Evolutionary conservation across 92 coral and sea anemone species (phyloP), one percentile per base, ranked within the genome.

Genomic region (Porites cylindrica): DNA sequence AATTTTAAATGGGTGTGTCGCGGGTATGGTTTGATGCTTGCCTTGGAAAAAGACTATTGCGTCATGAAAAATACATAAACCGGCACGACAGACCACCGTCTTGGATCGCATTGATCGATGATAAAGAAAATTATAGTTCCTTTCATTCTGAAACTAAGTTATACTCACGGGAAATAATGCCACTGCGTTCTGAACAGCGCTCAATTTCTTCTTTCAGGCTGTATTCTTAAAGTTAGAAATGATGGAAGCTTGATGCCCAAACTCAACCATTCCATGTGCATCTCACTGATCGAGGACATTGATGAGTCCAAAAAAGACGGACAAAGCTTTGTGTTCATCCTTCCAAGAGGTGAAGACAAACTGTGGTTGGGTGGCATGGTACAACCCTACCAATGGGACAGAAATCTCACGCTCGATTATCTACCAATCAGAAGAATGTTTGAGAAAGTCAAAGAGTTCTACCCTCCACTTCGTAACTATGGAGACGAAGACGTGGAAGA

Each of bases 361-460:
- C 76, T 88, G 9, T 74, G 76, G 80, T 65, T 88, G 72, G 91
- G 91, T 6, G 78, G 86, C 51, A 74, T 88, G 63, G 82, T 63
- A 8, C 91, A 88, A 68, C 88, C 91, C 29, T 13, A 76, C 72
- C 81, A 82, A 24, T 74, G 91, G 80, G 91, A 88, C 77, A 88
- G 71, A 75, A 60, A 38, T 67, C 82, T 77, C 7, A 67, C 76
- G 5, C 76, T 82, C 66, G 72, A 82, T 54, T 74, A 82, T 81
- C 88, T 88, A 62, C 77, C 80, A 70, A 76, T 88, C 78, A 82
- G 86, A 66, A 76, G 82, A 5, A 88, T 88, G 83, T 82, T 88
- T 17, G 80, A 80, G 79, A 80, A 87, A 77, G 80, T 77, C 26
- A 75, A 81, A 65, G 82, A 77, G 91, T 62, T 88, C 70, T 88